phyloP scores from a whole-genome alignment of 2,113 vertebrate species.

The Thunnus thynnus region DNA sequence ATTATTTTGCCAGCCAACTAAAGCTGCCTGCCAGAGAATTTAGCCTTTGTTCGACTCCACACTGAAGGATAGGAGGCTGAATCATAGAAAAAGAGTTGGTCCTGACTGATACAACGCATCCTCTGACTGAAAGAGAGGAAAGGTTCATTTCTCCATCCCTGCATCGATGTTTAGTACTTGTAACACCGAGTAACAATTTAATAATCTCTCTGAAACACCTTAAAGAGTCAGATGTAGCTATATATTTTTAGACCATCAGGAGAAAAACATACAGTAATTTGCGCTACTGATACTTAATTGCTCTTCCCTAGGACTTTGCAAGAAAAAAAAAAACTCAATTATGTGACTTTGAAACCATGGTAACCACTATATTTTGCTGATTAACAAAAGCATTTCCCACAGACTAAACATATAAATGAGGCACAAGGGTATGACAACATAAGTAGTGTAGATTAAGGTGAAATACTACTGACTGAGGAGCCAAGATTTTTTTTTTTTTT shows the following conservation, averaged over 20 bases:
- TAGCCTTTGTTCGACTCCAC: slow-evolving; percentile 38
- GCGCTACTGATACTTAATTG: slow-evolving; percentile 16
- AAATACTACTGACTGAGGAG: slow-evolving; percentile 6
- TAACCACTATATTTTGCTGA: slow-evolving; percentile 40
- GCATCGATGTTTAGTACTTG: background rate
- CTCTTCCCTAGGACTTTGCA: slow-evolving; percentile 14
- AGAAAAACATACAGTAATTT: slow-evolving; percentile 7
- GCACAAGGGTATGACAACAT: slow-evolving; percentile 13
- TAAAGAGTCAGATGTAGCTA: slow-evolving; percentile 9
- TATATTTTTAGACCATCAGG: background rate
- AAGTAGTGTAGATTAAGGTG: slow-evolving; percentile 5
- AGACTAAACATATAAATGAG: slow-evolving; percentile 43
- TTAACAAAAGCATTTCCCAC: slow-evolving; percentile 17
- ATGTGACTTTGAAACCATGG: slow-evolving; percentile 45
- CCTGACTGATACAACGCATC: background rate
- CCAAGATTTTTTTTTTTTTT: background rate
- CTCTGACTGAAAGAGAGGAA: slow-evolving; percentile 1
- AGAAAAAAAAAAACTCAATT: slow-evolving; percentile 24
- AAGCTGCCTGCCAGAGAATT: slow-evolving; percentile 35
- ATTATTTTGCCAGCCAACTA: slow-evolving; percentile 46
- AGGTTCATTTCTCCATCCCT: background rate
- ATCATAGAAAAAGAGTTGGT: background rate
- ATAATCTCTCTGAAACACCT: slow-evolving; percentile 6
- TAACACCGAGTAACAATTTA: slow-evolving; percentile 15
- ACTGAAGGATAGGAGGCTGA: slow-evolving; percentile 3